A percentile compares a stretch with the other conserved stretches of the same genome.
phyloP scores from a whole-genome alignment of 2,888 invertebrate species.

The Spicauda simplicius region DNA sequence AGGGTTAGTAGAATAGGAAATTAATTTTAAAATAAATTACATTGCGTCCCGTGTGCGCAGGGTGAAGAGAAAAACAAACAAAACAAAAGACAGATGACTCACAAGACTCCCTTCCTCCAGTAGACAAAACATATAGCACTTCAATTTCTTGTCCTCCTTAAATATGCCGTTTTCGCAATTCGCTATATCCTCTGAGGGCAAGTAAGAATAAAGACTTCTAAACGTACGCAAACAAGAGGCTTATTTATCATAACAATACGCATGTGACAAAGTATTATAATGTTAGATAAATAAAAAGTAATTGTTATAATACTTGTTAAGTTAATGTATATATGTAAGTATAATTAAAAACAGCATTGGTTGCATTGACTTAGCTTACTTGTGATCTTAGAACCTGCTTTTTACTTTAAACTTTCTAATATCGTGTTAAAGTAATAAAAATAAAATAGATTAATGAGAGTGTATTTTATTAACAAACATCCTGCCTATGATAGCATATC shows the following conservation, averaged over 20 bases:
- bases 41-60: not conserved
- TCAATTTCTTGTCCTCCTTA: constrained; percentile 81
- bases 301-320: no score
- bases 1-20: not conserved
- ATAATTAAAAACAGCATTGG: no score
- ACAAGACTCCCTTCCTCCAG: constrained; percentile 81
- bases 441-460: no score
- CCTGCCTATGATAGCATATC: no score
- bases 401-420: no score
- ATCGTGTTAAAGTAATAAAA: no score
- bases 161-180: constrained; percentile 84
- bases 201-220: constrained; percentile 74
- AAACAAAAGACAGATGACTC: constrained; percentile 72
- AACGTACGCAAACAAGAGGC: constrained; percentile 68
- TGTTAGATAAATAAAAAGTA: not conserved
- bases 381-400: no score
- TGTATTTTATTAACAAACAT: no score
- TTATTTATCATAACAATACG: constrained; percentile 57
- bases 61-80: constrained; percentile 42
- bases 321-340: no score
- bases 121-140: constrained; percentile 84
- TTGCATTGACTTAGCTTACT: no score
- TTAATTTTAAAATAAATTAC: constrained; percentile 32
- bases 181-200: constrained; percentile 81
- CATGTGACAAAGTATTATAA: constrained; percentile 1